Conservation (phyloP, 1,140 invertebrate genomes). For the Cherax destructor region DNA sequence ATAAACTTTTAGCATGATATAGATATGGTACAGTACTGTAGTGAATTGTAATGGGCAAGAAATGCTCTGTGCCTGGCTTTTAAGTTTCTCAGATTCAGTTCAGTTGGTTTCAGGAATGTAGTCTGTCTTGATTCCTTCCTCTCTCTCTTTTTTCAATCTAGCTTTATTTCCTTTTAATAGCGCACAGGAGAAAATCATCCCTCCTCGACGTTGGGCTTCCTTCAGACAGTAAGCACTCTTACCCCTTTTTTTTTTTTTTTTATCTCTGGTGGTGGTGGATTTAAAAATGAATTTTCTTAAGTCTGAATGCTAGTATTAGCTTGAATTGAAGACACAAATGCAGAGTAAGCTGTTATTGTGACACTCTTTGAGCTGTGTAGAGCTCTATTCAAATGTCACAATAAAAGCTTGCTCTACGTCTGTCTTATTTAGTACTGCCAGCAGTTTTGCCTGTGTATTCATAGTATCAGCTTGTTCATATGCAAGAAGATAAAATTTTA, state of each 20-base stretch:
- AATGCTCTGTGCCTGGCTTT: not conserved
- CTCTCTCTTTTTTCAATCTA: not conserved
- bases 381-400: too few species aligned
- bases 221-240: constrained; percentile 75
- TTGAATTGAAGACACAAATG: too few species aligned
- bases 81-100: not conserved
- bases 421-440: too few species aligned
- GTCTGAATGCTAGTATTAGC: too few species aligned
- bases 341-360: too few species aligned
- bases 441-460: too few species aligned
- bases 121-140: not conserved
- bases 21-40: not conserved
- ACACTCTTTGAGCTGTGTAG: too few species aligned
- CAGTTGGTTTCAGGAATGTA: not conserved
- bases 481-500: too few species aligned
- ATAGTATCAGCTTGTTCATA: too few species aligned
- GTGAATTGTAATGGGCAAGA: not conserved
- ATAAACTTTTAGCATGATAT: not conserved
- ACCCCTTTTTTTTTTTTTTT: not conserved
- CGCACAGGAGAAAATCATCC: constrained; percentile 82
- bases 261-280: not conserved
- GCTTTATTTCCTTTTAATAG: constrained; percentile 52
- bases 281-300: not conserved
- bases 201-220: constrained; percentile 85
- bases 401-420: too few species aligned